phyloP scores from a whole-genome alignment of 2,113 vertebrate genomes.

The Holacanthus passer region DNA sequence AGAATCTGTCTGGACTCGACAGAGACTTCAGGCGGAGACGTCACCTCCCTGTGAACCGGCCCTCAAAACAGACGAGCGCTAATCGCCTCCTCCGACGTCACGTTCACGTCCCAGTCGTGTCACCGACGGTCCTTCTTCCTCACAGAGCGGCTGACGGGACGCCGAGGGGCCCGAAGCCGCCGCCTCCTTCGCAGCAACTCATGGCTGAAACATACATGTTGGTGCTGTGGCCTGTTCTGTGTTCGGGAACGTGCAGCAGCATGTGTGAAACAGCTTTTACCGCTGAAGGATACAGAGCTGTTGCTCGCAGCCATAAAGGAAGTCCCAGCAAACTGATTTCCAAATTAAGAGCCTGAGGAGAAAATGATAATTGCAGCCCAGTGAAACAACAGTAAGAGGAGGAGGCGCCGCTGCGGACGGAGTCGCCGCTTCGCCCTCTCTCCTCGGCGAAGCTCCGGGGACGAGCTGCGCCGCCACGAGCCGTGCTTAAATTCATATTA shows the following conservation, averaged over 20 bases:
- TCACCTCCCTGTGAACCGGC: constrained; percentile 34
- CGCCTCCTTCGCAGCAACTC: not conserved
- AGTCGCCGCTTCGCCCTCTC: constrained; percentile 13
- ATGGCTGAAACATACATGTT: not conserved
- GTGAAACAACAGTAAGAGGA: not conserved
- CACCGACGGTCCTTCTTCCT: not conserved
- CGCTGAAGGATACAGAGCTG: not conserved
- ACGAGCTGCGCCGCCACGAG: constrained; percentile 7
- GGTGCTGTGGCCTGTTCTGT: not conserved
- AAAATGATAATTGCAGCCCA: not conserved
- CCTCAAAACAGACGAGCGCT: constrained; percentile 1
- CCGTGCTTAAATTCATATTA: constrained; percentile 62
- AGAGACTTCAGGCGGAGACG: not conserved
- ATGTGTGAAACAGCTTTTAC: not conserved
- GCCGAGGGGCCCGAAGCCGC: not conserved
- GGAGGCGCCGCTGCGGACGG: not conserved
- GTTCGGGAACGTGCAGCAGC: not conserved
- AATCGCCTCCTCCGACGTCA: constrained; percentile 19
- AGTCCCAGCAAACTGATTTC: not conserved
- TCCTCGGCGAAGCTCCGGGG: constrained; percentile 8
- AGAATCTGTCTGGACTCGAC: not conserved
- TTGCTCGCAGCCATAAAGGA: not conserved
- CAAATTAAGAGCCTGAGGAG: constrained; percentile 38
- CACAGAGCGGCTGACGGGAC: not conserved
- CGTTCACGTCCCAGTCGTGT: not conserved